phyloP scores from a whole-genome alignment of 1,140 invertebrate species.

The Eufriesea mexicana region DNA sequence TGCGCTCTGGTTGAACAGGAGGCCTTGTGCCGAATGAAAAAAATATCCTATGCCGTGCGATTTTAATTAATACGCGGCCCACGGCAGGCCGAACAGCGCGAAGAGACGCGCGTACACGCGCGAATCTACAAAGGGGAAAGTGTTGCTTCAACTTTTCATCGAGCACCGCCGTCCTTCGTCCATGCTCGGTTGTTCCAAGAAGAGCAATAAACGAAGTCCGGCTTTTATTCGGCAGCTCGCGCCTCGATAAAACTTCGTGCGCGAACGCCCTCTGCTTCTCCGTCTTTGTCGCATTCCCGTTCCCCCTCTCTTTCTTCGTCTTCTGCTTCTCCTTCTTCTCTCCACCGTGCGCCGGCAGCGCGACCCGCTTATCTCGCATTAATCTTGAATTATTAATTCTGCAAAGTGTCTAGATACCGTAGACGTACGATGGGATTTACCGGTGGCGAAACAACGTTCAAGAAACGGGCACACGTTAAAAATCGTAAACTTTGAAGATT shows the following conservation, averaged over 20 bases:
- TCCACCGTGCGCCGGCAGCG: too few relatives aligned
- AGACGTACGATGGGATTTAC: conserved; percentile 26
- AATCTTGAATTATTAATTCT: conserved; percentile 48
- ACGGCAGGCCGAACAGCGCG: not conserved
- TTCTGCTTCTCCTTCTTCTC: not conserved
- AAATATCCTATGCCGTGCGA: conserved; percentile 23
- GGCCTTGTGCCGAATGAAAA: conserved; percentile 41
- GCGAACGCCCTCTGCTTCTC: conserved; percentile 4
- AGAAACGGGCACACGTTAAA: conserved; percentile 26
- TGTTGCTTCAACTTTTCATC: conserved; percentile 58
- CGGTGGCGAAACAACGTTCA: conserved; percentile 39
- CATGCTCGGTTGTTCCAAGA: conserved; percentile 58
- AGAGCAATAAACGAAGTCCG: conserved; percentile 58
- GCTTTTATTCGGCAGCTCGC: conserved; percentile 32
- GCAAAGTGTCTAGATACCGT: conserved; percentile 41
- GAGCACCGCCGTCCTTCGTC: conserved; percentile 40
- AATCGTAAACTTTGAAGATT: conserved; percentile 10
- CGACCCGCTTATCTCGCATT: conserved; percentile 33
- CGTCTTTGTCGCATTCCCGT: not conserved
- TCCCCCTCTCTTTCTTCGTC: not conserved
- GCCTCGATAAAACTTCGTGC: conserved; percentile 32
- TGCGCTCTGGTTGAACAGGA: too few relatives aligned
- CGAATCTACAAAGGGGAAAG: conserved; percentile 58
- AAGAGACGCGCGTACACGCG: not conserved
- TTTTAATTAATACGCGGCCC: conserved; percentile 57